A percentile compares a stretch with the other conserved stretches of the same genome.
phyloP scores from a whole-genome alignment of 2,797 vertebrate species.

The Lateolabrax maculatus region DNA sequence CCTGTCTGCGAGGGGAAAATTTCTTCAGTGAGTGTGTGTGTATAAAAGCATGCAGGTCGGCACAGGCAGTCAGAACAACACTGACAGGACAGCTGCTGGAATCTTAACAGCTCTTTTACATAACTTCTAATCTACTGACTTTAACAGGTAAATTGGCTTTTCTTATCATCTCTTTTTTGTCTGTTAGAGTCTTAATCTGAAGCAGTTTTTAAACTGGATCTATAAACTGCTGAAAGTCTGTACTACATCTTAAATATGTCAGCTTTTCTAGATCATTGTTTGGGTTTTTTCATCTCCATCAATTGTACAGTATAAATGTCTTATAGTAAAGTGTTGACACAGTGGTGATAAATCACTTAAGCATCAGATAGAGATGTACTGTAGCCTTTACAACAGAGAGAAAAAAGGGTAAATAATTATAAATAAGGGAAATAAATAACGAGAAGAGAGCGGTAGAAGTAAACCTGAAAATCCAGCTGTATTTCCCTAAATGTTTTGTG shows the following conservation, averaged over 20 bases:
- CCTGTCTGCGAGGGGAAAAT: slow-evolving; percentile 23
- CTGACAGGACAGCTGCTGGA: slow-evolving; percentile 12
- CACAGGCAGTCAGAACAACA: slow-evolving; percentile 29
- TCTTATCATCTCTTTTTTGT: neutral
- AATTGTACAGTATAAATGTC: neutral
- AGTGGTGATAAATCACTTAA: neutral
- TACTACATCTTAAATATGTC: neutral
- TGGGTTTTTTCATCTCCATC: neutral
- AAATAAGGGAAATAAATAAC: neutral
- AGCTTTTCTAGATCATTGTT: neutral
- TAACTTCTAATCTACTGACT: slow-evolving; percentile 3
- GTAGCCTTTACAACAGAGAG: neutral
- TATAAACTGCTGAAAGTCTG: neutral
- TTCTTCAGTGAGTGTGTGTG: neutral
- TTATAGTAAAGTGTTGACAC: neutral
- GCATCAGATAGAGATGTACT: neutral
- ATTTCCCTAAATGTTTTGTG: neutral
- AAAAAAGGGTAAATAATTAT: neutral
- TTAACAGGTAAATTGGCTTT: slow-evolving; percentile 59
- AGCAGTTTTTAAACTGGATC: neutral
- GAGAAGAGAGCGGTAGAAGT: neutral
- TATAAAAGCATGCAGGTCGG: slow-evolving; percentile 30
- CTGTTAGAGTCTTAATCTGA: neutral
- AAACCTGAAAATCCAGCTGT: neutral
- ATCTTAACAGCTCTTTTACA: slow-evolving; percentile 13